phyloP scores from a whole-genome alignment of 1,140 invertebrate genomes.

The Hormaphis cornu region DNA sequence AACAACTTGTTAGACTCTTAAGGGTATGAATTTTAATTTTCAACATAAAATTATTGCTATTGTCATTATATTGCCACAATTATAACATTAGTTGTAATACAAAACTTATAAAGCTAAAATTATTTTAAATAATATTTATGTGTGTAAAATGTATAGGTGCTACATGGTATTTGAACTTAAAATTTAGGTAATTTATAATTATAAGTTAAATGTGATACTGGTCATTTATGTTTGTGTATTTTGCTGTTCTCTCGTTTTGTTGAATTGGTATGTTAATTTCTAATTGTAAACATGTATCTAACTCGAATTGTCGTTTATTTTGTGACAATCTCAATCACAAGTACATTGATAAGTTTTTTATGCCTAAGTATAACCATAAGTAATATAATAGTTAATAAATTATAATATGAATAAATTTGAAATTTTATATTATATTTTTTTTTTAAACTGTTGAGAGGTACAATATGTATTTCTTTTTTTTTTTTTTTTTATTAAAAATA shows the following conservation, averaged over 20 bases:
- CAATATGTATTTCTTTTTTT: too few relatives aligned
- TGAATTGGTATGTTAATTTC: neutral
- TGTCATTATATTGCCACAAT: too few relatives aligned
- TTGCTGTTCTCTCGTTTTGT: neutral
- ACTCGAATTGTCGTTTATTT: conserved; percentile 7
- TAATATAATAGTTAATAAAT: too few relatives aligned
- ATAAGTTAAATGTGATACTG: conserved; percentile 4
- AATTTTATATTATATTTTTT: too few relatives aligned
- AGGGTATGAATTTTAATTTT: neutral
- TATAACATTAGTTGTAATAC: too few relatives aligned
- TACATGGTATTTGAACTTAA: neutral
- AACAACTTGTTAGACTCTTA: neutral
- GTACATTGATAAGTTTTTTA: too few relatives aligned
- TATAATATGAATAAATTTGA: too few relatives aligned
- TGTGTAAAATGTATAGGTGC: neutral
- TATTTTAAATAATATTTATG: neutral
- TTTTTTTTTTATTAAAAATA: too few relatives aligned
- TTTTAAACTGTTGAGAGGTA: too few relatives aligned
- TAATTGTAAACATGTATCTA: neutral
- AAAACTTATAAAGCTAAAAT: neutral
- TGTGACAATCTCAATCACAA: neutral
- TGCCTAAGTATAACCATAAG: too few relatives aligned
- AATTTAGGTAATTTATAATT: neutral
- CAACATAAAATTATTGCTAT: neutral
- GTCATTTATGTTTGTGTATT: neutral